Evolutionary conservation across 2,113 vertebrate species (phyloP).

Genomic region (Pagrus major): DNA sequence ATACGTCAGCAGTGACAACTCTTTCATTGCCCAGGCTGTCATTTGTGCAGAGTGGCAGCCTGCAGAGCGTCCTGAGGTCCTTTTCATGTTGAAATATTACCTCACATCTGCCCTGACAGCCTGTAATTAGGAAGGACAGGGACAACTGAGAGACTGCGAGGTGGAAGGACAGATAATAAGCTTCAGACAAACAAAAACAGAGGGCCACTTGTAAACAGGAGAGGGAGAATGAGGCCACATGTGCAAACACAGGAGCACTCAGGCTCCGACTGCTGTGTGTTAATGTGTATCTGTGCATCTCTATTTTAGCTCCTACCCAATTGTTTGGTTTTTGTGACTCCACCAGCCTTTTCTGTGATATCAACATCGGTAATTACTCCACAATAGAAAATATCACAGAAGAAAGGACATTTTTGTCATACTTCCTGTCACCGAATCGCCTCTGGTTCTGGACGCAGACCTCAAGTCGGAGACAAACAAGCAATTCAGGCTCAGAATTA

Average conservation of each 20-base stretch:
- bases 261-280: neutral
- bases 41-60: conserved; percentile 39
- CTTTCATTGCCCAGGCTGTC: conserved; percentile 37
- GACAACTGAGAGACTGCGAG: conserved; percentile 13
- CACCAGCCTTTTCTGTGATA: neutral
- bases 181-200: conserved; percentile 44
- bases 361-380: neutral
- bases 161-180: conserved; percentile 38
- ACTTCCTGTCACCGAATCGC: conserved; percentile 11
- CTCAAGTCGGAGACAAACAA: conserved; percentile 6
- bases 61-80: conserved; percentile 48
- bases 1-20: conserved; percentile 46
- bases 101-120: conserved; percentile 38
- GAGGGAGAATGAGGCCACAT: conserved; percentile 38
- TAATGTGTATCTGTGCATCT: neutral
- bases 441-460: neutral
- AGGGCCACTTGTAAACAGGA: conserved; percentile 54
- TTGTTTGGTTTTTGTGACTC: conserved; percentile 13
- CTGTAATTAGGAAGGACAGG: conserved; percentile 58
- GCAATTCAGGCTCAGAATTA: conserved; percentile 25
- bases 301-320: conserved; percentile 7
- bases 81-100: conserved; percentile 58
- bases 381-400: neutral
- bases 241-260: conserved; percentile 51
- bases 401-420: neutral